phyloP scores from a whole-genome alignment of 2,797 vertebrate species.

The Spea hammondii region DNA sequence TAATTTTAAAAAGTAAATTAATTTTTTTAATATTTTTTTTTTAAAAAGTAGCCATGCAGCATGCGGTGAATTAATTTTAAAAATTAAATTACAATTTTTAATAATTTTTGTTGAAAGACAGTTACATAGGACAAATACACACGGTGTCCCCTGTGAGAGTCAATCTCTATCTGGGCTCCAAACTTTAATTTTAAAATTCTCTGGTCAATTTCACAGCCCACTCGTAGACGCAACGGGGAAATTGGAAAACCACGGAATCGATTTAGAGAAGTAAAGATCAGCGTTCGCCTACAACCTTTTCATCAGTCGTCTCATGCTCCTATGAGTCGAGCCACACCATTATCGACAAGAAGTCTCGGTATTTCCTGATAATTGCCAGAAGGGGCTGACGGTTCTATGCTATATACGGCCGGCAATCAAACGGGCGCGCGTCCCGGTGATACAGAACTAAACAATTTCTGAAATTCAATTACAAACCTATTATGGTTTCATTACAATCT shows the following conservation, averaged over 20 bases:
- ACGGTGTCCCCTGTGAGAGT: slow-evolving; percentile 32
- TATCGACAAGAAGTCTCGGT: slow-evolving; percentile 64
- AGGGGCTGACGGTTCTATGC: slow-evolving; percentile 48
- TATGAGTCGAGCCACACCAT: slow-evolving; percentile 67
- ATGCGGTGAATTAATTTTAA: too few relatives aligned
- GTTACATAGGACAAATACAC: too few relatives aligned
- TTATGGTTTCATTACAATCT: slow-evolving; percentile 10
- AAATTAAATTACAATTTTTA: too few relatives aligned
- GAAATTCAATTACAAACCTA: slow-evolving; percentile 53
- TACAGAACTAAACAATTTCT: neutral
- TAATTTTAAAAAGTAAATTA: too few relatives aligned
- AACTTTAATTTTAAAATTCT: slow-evolving; percentile 71
- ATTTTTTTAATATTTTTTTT: too few relatives aligned
- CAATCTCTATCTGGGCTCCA: slow-evolving; percentile 63
- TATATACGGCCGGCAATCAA: slow-evolving; percentile 51
- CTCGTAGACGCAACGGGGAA: slow-evolving; percentile 70
- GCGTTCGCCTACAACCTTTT: slow-evolving; percentile 79
- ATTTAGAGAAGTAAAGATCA: slow-evolving; percentile 80
- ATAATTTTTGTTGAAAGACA: too few relatives aligned
- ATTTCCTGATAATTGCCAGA: slow-evolving; percentile 65
- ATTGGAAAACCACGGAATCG: slow-evolving; percentile 84
- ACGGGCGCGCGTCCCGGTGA: neutral
- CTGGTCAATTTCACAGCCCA: slow-evolving; percentile 84
- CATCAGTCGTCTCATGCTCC: slow-evolving; percentile 68
- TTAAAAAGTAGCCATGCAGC: too few relatives aligned